Conservation (phyloP, 1,140 invertebrate genomes). For the Phenacoccus solenopsis region DNA sequence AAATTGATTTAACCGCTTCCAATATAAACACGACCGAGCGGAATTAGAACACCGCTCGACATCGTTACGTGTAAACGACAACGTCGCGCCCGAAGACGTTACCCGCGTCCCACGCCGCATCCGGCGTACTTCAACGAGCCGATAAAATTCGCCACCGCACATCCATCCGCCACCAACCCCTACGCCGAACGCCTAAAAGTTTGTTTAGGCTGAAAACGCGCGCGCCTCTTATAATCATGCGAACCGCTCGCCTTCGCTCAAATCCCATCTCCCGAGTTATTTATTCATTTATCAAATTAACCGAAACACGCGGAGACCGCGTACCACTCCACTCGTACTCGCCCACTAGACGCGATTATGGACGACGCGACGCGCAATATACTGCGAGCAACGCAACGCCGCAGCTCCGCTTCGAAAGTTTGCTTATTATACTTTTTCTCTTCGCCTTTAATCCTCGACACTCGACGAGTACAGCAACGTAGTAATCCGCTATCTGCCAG, state of each 20-base stretch:
- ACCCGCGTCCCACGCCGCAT: neutral
- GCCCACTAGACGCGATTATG: neutral
- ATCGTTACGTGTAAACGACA: conserved; percentile 6
- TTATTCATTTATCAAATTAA: conserved; percentile 14
- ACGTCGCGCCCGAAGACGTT: neutral
- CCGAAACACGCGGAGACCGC: neutral
- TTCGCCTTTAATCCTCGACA: no score
- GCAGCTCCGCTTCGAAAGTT: no score
- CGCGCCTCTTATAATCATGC: neutral
- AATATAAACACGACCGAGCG: neutral
- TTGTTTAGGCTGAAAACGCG: no score
- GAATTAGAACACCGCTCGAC: neutral
- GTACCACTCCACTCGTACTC: neutral
- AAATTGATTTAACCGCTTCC: neutral
- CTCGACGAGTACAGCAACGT: no score
- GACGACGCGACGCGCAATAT: no score
- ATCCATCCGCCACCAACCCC: neutral
- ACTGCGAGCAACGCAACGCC: no score
- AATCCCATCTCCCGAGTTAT: neutral
- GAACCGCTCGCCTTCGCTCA: neutral
- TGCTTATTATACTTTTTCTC: no score
- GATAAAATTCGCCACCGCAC: neutral
- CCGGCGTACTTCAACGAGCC: neutral
- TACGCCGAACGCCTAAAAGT: neutral
- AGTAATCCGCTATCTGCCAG: no score